Base-by-base conservation (phyloP, 2,113 vertebrate species). In the Apteryx owenii region DNA sequence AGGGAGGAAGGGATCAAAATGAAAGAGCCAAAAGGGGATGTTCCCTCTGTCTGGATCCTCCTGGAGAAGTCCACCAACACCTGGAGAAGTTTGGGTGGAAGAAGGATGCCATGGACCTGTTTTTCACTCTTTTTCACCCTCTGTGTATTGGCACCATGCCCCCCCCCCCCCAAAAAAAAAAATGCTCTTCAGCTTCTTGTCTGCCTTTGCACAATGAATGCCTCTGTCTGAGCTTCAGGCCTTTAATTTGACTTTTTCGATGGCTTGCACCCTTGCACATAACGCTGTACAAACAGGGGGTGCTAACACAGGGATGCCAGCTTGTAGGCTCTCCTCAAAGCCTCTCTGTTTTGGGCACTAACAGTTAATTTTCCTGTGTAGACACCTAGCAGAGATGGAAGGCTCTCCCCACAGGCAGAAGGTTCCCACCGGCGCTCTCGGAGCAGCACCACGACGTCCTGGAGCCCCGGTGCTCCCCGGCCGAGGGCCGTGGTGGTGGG, bases 11-110 rank as follows among this genome's bases (percentile, higher is more conserved):
- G 10, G 38, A 13, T 0, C 64, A 5, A 2, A 18, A 12, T 4
- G 51, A 26, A 6, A 21, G 36, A 10, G 46, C 12, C 7, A 16
- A 1, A 31, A 9, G 70, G 33, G 64, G 23, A 1, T 18, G 62
- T n/a, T 42, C 1, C 36, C 70, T 50, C 25, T 19, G 11, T 0
- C 36, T 28, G 53, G 40, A 3, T 19, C 10, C 53, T 38, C 5
- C 28, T 12, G 72, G 21, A 10, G 40, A 38, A 8, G 40, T 33
- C 46, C 10, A 10, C n/a, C 51, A 6, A 2, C 14, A 1, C 3
- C 33, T 0, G 0, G n/a, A 28, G 21, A 3, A 2, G 54, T 2
- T 23, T 40, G 12, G 25, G 12, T 25, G 60, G 42, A 9, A 5
- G 31, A 56, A 50, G 44, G 9, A 36, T 33, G 16, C 56, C 42